Evolutionary conservation across 2,888 invertebrate species (phyloP).

Genomic region (Drosophila sordidapex): DNA sequence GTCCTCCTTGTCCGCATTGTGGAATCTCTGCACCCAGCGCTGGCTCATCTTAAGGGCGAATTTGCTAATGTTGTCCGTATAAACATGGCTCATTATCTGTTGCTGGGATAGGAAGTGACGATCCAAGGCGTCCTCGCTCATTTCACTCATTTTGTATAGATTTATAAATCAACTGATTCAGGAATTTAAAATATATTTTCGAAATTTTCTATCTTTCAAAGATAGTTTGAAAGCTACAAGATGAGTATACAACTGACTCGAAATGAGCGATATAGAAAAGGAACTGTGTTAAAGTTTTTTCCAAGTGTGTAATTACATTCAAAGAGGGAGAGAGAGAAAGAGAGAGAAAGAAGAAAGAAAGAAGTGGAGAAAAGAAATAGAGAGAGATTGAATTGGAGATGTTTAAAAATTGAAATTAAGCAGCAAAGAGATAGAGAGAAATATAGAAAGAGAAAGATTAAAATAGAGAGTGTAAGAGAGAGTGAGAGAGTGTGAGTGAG

Average conservation of each 20-base stretch:
- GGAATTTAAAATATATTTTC: slow-evolving; percentile 11
- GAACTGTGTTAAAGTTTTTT: neutral
- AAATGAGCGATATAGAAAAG: neutral
- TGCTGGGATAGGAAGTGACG: slow-evolving; percentile 57
- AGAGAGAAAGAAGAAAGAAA: too few species aligned
- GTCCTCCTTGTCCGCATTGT: slow-evolving; percentile 14
- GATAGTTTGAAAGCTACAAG: neutral
- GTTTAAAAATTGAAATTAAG: neutral
- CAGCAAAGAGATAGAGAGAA: neutral
- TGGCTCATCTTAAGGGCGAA: slow-evolving; percentile 23
- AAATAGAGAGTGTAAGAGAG: neutral
- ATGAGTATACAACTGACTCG: slow-evolving; percentile 3
- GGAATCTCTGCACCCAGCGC: slow-evolving; percentile 52
- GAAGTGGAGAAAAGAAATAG: neutral
- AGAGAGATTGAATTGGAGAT: neutral
- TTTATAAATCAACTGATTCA: slow-evolving; percentile 1
- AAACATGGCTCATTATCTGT: slow-evolving; percentile 28
- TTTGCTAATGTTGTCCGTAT: neutral
- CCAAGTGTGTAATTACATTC: neutral
- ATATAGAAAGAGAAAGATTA: neutral
- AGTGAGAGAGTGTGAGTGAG: too few species aligned
- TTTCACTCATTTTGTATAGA: slow-evolving; percentile 33
- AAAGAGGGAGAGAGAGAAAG: neutral
- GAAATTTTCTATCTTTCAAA: neutral
- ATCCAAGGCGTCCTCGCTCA: slow-evolving; percentile 50